phyloP scores from a whole-genome alignment of 2,888 invertebrate species.

The Chouioia cunea region DNA sequence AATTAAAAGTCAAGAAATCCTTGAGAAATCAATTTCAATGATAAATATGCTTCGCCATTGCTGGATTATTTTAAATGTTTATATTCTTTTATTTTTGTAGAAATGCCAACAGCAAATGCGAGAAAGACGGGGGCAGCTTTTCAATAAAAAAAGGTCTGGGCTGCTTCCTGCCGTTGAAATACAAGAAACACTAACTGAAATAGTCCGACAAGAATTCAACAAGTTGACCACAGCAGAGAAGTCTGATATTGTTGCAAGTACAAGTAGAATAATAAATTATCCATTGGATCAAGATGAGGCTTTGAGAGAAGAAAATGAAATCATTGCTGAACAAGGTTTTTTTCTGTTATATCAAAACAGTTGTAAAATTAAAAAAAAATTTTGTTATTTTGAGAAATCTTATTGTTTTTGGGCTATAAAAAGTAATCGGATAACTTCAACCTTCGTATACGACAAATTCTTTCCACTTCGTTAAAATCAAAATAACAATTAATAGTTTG shows the following conservation, averaged over 20 bases:
- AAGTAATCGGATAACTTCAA: no score
- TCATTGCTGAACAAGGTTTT: conserved; percentile 59
- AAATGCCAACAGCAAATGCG: conserved; percentile 60
- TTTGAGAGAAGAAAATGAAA: conserved; percentile 55
- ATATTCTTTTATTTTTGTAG: conserved; percentile 49
- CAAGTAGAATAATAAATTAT: conserved; percentile 38
- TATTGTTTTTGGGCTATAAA: no score
- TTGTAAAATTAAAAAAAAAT: no score
- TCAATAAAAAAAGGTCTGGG: conserved; percentile 56
- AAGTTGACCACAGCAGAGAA: conserved; percentile 51
- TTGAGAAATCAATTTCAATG: neutral
- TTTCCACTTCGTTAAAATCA: no score
- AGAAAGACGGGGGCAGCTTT: conserved; percentile 59
- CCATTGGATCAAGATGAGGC: conserved; percentile 56
- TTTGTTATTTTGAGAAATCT: no score
- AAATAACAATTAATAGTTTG: no score
- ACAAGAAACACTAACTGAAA: conserved; percentile 55
- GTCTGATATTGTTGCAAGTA: conserved; percentile 30
- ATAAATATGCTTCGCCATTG: neutral
- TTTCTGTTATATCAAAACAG: neutral
- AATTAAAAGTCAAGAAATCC: neutral
- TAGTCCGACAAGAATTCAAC: conserved; percentile 60
- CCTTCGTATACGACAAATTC: no score
- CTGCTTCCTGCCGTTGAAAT: conserved; percentile 51
- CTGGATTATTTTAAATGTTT: neutral